Conservation (phyloP, 64 coral and sea anemone species). For the Porites australiensis region DNA sequence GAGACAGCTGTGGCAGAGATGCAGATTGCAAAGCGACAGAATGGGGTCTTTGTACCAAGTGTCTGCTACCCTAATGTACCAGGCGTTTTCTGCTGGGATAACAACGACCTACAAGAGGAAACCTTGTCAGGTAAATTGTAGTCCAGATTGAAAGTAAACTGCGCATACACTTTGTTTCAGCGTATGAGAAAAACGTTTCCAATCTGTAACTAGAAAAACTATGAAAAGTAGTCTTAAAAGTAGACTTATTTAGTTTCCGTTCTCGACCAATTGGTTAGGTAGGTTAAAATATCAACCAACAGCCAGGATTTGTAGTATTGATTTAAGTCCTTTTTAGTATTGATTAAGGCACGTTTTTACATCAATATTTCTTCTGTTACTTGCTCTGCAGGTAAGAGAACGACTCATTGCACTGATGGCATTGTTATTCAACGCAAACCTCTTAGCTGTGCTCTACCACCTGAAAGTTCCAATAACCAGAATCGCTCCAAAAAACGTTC, state of each 20-base stretch:
- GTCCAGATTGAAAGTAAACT: neutral
- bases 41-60: constrained; percentile 52
- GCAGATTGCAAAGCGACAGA: constrained; percentile 20
- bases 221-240: too few relatives aligned
- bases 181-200: neutral
- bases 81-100: constrained; percentile 70
- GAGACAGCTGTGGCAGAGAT: constrained; percentile 65
- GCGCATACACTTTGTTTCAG: neutral
- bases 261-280: neutral
- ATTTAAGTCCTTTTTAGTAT: too few relatives aligned
- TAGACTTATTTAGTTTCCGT: too few relatives aligned
- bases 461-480: too few relatives aligned
- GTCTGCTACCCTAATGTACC: constrained; percentile 24
- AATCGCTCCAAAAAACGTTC: too few relatives aligned
- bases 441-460: constrained; percentile 56
- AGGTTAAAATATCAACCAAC: neutral
- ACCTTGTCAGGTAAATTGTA: constrained; percentile 46
- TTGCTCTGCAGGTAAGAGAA: too few relatives aligned
- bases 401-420: constrained; percentile 58
- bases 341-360: too few relatives aligned
- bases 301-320: neutral
- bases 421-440: constrained; percentile 66
- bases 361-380: too few relatives aligned
- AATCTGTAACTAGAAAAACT: too few relatives aligned
- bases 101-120: constrained; percentile 65